phyloP scores from a whole-genome alignment of 37 sponge, comb jelly and placozoan genomes.

The Spongilla lacustris region DNA sequence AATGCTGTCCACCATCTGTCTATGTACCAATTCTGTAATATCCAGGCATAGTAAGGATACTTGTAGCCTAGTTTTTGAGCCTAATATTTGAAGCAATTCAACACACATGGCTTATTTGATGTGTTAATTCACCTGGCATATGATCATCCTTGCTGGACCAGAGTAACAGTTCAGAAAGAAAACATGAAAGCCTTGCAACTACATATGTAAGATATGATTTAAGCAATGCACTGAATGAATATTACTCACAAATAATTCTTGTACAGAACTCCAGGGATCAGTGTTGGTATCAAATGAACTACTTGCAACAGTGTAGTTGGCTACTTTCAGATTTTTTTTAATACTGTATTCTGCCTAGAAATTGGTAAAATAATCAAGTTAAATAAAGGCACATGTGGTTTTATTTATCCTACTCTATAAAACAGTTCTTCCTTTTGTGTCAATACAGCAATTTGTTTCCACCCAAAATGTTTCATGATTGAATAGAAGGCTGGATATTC shows the following conservation, averaged over 20 bases:
- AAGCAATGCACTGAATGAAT: no score
- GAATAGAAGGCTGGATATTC: not conserved
- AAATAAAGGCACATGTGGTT: no score
- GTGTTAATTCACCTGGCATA: constrained; percentile 6
- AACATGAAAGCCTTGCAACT: not conserved
- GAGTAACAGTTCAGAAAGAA: constrained; percentile 36
- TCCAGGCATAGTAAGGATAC: constrained; percentile 40
- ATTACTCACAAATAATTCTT: not conserved
- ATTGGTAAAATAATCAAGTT: no score
- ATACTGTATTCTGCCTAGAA: no score
- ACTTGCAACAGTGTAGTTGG: not conserved
- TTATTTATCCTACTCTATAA: not conserved
- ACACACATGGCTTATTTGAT: no score
- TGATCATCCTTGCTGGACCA: not conserved
- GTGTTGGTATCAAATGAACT: not conserved
- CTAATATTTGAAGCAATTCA: not conserved
- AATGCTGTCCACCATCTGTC: constrained; percentile 36
- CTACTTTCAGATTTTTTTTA: no score
- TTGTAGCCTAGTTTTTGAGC: not conserved
- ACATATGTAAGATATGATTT: not conserved
- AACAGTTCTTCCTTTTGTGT: constrained; percentile 29
- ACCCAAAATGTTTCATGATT: constrained; percentile 3
- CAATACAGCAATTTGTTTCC: constrained; percentile 13
- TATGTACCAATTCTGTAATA: constrained; percentile 11
- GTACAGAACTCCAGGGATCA: not conserved